Evolutionary conservation across 2,113 vertebrate genomes (phyloP).

Genomic region (Actenoides lindsayi): DNA sequence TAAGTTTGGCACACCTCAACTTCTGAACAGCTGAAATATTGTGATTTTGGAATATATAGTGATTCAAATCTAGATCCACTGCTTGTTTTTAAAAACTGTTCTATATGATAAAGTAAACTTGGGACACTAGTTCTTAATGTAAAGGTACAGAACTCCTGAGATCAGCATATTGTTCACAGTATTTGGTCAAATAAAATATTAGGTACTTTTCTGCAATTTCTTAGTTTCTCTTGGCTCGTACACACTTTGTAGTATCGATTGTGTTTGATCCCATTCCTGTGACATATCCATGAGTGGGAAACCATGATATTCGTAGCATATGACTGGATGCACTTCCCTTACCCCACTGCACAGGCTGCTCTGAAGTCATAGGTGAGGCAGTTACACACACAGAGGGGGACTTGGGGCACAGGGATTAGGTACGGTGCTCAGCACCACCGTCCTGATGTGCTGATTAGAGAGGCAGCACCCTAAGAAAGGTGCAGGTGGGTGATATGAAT

Average conservation of each 20-base stretch:
- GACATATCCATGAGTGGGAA: not conserved
- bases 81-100: not conserved
- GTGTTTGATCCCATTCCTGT: not conserved
- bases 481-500: rapidly evolving
- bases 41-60: not conserved
- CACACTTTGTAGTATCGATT: not conserved
- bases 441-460: not conserved
- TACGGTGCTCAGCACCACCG: too few species aligned
- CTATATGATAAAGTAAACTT: not conserved
- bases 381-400: rapidly evolving
- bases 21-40: not conserved
- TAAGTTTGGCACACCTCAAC: not conserved
- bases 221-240: not conserved
- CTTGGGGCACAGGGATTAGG: rapidly evolving
- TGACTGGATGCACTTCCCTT: not conserved
- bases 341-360: not conserved
- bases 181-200: not conserved
- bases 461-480: not conserved
- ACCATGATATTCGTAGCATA: rapidly evolving
- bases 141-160: not conserved
- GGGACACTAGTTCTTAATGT: not conserved
- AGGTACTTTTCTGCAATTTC: not conserved
- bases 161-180: not conserved
- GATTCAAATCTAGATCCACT: not conserved
- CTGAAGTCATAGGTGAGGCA: not conserved